These are phyloP conservation scores for Ibidorhyncha struthersii DNA, from an alignment of 2,113 vertebrate species.

Conservation along the genomic window DNA sequence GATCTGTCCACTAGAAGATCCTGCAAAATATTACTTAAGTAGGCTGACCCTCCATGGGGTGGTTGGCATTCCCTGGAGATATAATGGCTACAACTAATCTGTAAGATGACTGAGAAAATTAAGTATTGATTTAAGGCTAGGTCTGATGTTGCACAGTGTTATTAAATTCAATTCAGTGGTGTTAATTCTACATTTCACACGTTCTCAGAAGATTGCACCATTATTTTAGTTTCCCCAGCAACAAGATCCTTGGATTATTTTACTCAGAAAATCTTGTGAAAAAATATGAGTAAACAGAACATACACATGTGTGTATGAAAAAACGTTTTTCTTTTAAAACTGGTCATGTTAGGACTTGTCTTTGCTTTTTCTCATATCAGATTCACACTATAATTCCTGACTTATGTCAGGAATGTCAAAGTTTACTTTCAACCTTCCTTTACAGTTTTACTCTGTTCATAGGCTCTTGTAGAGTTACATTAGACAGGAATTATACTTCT, in stretches of 20 bases:
- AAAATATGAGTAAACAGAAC: conserved; percentile 15
- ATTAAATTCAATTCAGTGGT: conserved; percentile 68
- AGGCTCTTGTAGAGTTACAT: neutral
- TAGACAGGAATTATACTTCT: neutral
- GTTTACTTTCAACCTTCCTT: neutral
- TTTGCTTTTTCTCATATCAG: neutral
- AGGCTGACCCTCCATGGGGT: neutral
- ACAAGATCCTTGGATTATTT: neutral
- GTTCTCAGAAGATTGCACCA: conserved; percentile 58
- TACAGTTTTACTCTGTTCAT: neutral
- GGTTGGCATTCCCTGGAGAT: conserved; percentile 27
- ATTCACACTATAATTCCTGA: neutral
- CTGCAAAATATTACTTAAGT: conserved; percentile 5
- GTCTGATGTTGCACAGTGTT: conserved; percentile 53
- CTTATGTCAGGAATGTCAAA: neutral
- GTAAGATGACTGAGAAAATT: conserved; percentile 69
- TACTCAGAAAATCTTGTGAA: conserved; percentile 11
- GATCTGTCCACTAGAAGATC: conserved; percentile 6
- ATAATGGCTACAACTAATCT: conserved; percentile 35
- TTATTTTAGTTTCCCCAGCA: conserved; percentile 62
- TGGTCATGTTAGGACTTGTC: neutral
- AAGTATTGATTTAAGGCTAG: conserved; percentile 75
- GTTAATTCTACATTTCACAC: conserved; percentile 71
- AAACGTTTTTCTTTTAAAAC: neutral
- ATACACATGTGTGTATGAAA: accelerated